phyloP scores from a whole-genome alignment of 2,797 vertebrate species.

The Perodicticus potto region DNA sequence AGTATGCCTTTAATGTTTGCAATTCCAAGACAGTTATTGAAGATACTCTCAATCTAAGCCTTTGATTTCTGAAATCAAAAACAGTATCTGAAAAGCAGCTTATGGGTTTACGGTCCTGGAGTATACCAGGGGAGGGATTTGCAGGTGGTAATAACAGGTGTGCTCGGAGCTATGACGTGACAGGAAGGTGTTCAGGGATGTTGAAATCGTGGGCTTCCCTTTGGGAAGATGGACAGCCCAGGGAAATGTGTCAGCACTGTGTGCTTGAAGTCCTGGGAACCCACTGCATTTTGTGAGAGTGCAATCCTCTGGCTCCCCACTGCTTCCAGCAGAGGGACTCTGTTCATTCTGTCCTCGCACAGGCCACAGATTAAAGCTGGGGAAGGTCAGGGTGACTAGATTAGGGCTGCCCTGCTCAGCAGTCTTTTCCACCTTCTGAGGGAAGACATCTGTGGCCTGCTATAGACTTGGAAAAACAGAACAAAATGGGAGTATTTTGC shows the following conservation, averaged over 20 bases:
- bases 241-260: background rate
- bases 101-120: background rate
- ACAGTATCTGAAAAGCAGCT: background rate
- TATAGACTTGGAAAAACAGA: slow-evolving; percentile 50
- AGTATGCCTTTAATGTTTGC: background rate
- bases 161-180: background rate
- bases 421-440: background rate
- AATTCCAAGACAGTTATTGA: background rate
- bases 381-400: background rate
- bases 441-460: background rate
- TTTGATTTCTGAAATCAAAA: slow-evolving; percentile 13
- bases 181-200: background rate
- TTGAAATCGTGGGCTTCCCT: background rate
- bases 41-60: background rate
- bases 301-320: background rate
- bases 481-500: slow-evolving; percentile 48
- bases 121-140: background rate
- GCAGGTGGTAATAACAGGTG: background rate
- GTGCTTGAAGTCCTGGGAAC: background rate
- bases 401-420: background rate
- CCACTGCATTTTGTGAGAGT: background rate
- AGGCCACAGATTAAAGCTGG: background rate
- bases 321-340: background rate
- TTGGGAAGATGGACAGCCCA: background rate
- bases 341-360: background rate